Evolutionary conservation across 2,113 vertebrate species (phyloP).

Genomic region (Brachypodius melanocephalos): DNA sequence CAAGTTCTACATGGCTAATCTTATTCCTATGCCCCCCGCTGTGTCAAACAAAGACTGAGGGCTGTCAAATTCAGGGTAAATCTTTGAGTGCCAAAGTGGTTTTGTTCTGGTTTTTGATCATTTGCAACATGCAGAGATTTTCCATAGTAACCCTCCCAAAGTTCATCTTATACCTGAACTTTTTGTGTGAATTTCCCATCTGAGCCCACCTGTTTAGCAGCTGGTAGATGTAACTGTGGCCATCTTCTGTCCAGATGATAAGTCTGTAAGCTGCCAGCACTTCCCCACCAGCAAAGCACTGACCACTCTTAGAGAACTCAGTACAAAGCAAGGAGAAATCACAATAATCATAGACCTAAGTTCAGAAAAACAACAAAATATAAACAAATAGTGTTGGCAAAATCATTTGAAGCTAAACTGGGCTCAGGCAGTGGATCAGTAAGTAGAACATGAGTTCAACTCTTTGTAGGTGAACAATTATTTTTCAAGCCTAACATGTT

Average conservation of each 20-base stretch:
- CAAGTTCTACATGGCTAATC: slow-evolving; percentile 81
- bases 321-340: slow-evolving; percentile 79
- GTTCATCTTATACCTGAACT: slow-evolving; percentile 80
- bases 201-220: slow-evolving; percentile 86
- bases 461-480: background rate
- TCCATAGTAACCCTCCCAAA: slow-evolving; percentile 77
- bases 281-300: slow-evolving; percentile 77
- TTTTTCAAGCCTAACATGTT: background rate
- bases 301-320: slow-evolving; percentile 59
- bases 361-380: background rate
- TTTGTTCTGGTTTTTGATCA: slow-evolving; percentile 83
- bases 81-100: slow-evolving; percentile 74
- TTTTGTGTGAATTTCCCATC: slow-evolving; percentile 68
- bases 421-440: background rate
- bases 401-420: background rate
- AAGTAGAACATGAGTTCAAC: background rate
- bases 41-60: slow-evolving; percentile 73
- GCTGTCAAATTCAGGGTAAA: slow-evolving; percentile 73
- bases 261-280: slow-evolving; percentile 77
- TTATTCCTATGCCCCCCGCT: slow-evolving; percentile 75
- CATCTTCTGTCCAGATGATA: slow-evolving; percentile 80
- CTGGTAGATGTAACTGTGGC: slow-evolving; percentile 82
- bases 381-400: background rate
- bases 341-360: slow-evolving; percentile 81
- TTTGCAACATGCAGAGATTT: slow-evolving; percentile 74